Evolutionary conservation across 2,113 vertebrate genomes (phyloP), one percentile per base, ranked within the genome.

Genomic region (Ciconia maguari): DNA sequence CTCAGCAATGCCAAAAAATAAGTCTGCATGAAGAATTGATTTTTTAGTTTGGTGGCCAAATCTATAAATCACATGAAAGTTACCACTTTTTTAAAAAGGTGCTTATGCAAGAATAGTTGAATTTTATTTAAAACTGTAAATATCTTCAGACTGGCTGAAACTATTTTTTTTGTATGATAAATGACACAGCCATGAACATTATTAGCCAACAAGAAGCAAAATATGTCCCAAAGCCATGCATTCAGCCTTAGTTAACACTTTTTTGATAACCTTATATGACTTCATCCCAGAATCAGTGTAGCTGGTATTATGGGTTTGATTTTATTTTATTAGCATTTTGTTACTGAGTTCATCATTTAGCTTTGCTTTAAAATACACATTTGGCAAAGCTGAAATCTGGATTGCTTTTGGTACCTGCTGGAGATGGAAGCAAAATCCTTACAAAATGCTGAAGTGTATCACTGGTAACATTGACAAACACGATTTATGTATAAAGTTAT

Each of bases 11-110:
- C 7, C 30, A 34, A 52, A 74, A 75, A 38, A 2, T 2, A 57
- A 0, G 4, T 52, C 10, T 54, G 2, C 3, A 24, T 24, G 6
- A 80, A 36, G 7, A 72, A 49, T 4, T 51, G 8, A 5, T 26
- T 71, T 51, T 82, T 83, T 9, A 27, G 3, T 80, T 51, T 64
- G 17, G 6, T 60, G 24, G 8, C 13, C 15, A 76, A 60, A 77
- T 46, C 25, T 41, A 36, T 6, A 62, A 80, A 78, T 21, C 3
- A n/a, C 4, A 26, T 3, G 3, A 71, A 69, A 4, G 1, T 1
- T 11, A 29, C 1, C 6, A 25, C 30, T 55, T 54, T 54, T 30
- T 19, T 13, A 20, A 57, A 57, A 34, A 57, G 20, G 2, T 18
- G 57, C 7, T 29, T 5, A 20, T 4, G 1, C 66, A 66, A 34